phyloP scores from a whole-genome alignment of 1,140 invertebrate species.

The Pissodes strobi region DNA sequence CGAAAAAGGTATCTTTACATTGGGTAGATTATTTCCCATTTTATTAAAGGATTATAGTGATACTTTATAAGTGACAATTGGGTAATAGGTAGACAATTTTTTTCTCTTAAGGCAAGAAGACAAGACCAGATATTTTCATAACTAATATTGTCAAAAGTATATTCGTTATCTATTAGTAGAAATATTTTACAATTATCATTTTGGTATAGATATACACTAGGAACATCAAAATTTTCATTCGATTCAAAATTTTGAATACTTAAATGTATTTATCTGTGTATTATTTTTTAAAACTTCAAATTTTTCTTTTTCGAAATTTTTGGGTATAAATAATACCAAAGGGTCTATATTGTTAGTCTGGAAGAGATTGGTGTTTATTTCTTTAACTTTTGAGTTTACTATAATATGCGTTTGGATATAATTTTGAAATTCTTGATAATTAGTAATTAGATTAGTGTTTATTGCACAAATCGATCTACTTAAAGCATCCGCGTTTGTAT shows the following conservation, averaged over 20 bases:
- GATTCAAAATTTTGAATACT: background rate
- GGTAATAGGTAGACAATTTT: background rate
- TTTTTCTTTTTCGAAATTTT: background rate
- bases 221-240: background rate
- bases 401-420: background rate
- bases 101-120: background rate
- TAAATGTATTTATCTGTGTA: background rate
- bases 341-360: background rate
- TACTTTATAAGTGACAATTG: background rate
- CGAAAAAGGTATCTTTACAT: background rate
- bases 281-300: background rate
- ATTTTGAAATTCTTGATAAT: too few species aligned
- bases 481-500: slow-evolving; percentile 37
- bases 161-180: background rate
- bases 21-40: background rate
- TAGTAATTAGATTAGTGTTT: too few species aligned
- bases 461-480: slow-evolving; percentile 24
- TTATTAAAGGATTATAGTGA: background rate
- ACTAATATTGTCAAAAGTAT: background rate
- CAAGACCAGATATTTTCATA: slow-evolving; percentile 1
- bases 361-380: background rate
- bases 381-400: background rate
- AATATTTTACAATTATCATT: background rate
- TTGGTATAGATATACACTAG: background rate
- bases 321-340: slow-evolving; percentile 14